Evolutionary conservation across 2,113 vertebrate genomes (phyloP).

Genomic region (Cricetomys ansorgei): DNA sequence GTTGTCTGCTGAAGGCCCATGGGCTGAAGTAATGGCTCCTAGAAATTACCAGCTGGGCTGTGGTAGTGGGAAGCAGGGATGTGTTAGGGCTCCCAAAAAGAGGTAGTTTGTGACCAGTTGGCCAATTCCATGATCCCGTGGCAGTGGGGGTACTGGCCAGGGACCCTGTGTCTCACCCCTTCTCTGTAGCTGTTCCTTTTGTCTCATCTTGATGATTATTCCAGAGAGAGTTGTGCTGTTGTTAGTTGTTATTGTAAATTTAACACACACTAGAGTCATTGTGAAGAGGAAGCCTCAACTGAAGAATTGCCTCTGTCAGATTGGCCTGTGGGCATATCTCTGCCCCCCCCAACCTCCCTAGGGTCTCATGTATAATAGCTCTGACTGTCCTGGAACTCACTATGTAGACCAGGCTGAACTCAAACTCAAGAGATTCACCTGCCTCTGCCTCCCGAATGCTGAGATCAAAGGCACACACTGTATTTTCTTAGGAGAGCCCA

Average conservation of each 20-base stretch:
- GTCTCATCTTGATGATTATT: background rate
- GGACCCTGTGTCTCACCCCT: background rate
- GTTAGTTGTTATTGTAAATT: background rate
- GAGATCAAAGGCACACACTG: background rate
- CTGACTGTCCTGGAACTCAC: background rate
- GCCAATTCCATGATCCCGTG: too few species aligned
- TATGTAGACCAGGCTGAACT: background rate
- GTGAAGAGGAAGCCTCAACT: background rate
- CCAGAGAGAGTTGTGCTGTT: background rate
- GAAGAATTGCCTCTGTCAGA: background rate
- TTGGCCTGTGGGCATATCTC: background rate
- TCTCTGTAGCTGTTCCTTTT: background rate
- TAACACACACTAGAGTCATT: background rate
- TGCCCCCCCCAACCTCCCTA: too few species aligned
- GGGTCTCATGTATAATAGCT: background rate
- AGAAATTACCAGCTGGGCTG: fast-evolving
- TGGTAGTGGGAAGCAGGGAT: background rate
- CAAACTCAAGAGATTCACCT: background rate
- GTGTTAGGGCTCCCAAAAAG: background rate
- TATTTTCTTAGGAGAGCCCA: background rate
- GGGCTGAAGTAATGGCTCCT: background rate
- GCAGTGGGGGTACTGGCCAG: background rate
- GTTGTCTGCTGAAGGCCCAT: background rate
- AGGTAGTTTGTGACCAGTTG: background rate
- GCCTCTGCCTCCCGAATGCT: background rate